Base-by-base conservation (phyloP, 2,113 vertebrate genomes). In the Grantiella picta region DNA sequence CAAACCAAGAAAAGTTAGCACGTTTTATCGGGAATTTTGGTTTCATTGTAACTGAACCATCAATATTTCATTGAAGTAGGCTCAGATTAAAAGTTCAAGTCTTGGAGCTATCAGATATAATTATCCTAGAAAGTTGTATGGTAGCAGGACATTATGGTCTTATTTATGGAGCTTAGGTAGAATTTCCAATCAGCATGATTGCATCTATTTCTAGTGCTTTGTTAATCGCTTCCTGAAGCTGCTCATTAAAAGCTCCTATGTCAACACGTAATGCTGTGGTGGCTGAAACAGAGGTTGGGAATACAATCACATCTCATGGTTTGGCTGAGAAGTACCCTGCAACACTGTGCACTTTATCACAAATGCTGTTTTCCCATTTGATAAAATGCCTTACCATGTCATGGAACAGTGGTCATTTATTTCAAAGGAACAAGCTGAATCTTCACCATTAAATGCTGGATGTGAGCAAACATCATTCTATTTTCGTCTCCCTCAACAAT, bases 201-300 rank as follows among this genome's bases (percentile, higher is more conserved):
- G 93, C 96, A 95, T 96, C 96, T 96, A 96, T 97, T 96, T 97
- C 96, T 97, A 97, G 96, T 92, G 91, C 93, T 96, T 97, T 96
- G 94, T 96, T 96, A 96, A 97, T 96, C 93, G 79, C 92, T 96
- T 97, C 96, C 95, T 96, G 95, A 96, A 96, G 93, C 85, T 97
- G 94, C 95, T 96, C 95, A 96, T 96, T 96, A 97, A 95, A 95
- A 88, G 70, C 92, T 95, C 68, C 92, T 82, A 36, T 96, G 94
- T 96, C 93, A 94, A 96, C 94, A 96, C 24, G 54, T 89, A 95
- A 85, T 73, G 87, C 91, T 70, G 84, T 92, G 78, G 91, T 94
- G 91, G 84, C 81, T 95, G 91, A 95, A 95, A 92, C 69, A 68
- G 63, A 86, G 73, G 94, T 94, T 91, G 91, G 88, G 92, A 96